Base-by-base conservation (phyloP, 2,113 vertebrate genomes). In the Laterallus jamaicensis region DNA sequence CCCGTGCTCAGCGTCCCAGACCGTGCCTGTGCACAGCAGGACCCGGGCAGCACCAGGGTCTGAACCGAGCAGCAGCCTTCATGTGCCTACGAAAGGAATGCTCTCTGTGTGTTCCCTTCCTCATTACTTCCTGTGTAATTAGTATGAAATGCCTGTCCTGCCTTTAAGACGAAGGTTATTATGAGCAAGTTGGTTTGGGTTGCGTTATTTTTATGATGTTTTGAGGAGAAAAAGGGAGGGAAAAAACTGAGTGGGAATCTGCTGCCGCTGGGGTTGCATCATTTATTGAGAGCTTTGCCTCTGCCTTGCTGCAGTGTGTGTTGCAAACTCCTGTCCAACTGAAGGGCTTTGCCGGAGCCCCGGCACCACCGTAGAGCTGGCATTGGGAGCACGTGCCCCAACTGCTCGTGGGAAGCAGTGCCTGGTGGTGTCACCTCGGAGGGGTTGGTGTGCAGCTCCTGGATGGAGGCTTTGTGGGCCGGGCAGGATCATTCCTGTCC, bases 81-180 rank as follows among this genome's bases (percentile, higher is more conserved):
- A n/a, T 3, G 0, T 59, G 78, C 81, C 83, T 87, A 29, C 60
- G 25, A 67, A 60, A 76, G 79, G 49, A 90, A 19, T 26, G 6
- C 20, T 59, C 28, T 68, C 64, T 82, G 77, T 67, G 58, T 52
- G 0, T 82, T 88, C 86, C 58, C 91, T 92, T 94, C 73, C 59
- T 93, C 63, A 31, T 91, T 64, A 42, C 82, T 95, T 95, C 84
- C 79, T 85, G 16, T 84, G 12, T 86, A 92, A 94, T 86, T 85
- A 91, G 75, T 89, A 42, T 63, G 64, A 84, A 84, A 76, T 66
- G 74, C 73, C 95, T 82, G 37, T 74, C 82, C 94, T 86, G 82
- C 87, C 67, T 91, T 81, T 42, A 58, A 95, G 83, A 82, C 75
- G 78, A 76, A 90, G 91, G 79, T 87, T 96, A 40, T 86, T 77